Base-by-base conservation (phyloP, 2,888 invertebrate species). In the Microdon myrmicae region DNA sequence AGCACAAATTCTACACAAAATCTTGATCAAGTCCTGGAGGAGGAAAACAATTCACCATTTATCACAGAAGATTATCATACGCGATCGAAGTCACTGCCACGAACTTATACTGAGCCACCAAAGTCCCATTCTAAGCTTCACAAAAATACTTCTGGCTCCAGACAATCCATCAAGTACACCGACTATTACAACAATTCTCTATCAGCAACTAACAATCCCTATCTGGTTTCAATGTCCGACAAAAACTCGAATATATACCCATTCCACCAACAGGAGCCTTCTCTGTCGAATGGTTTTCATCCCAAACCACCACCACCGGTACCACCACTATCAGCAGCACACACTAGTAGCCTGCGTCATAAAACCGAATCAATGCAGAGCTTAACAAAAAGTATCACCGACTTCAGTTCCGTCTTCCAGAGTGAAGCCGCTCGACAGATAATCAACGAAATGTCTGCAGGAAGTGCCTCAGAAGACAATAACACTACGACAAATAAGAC, bases 391-490 rank as follows among this genome's bases (percentile, higher is more conserved):
- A 77, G 78, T 51, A 69, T 79, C 8, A 77, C 73, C 6, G 86
- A 90, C 71, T 75, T 90, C 67, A 90, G 90, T 14, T 75, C 77
- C 1, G 87, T 91, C 45, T 93, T 92, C 78, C 90, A 92, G 75
- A 92, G 92, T 74, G 92, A 92, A 76, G 91, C 92, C 1, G 92
- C 93, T 1, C 86, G 88, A 61, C 90, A 92, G 79, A 93, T 93
- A 41, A 90, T 92, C 67, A 90, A 89, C 67, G 92, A 92, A 80
- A 88, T 92, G 86, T 77, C 81, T 25, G 82, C 81, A 19, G 82
- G 82, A 41, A 79, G 79, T 31, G 80, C 81, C 31, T 79, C 79
- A 0, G 81, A 85, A 72, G 76, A 79, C 70, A 72, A 72, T 58
- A 61, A 60, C 4, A 34, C 47, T 37, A 38, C 55, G 13, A 31